phyloP scores from a whole-genome alignment of 2,888 invertebrate species.

The Cephus sareptanus region DNA sequence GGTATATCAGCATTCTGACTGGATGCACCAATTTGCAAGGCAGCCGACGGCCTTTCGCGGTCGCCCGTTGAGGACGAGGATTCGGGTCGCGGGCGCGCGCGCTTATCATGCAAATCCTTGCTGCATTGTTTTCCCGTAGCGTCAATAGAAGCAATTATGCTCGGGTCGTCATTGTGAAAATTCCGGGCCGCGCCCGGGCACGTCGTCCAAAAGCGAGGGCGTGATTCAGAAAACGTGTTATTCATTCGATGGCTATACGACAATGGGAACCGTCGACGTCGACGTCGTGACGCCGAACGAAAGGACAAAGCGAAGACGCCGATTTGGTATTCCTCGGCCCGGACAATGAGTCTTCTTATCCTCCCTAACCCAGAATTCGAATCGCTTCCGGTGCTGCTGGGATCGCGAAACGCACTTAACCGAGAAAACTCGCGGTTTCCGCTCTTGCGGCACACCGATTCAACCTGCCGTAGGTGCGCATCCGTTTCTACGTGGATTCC shows the following conservation, averaged over 20 bases:
- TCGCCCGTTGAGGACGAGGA: slow-evolving; percentile 28
- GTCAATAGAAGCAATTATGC: slow-evolving; percentile 23
- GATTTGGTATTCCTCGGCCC: neutral
- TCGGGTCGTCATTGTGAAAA: slow-evolving; percentile 17
- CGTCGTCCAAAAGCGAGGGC: slow-evolving; percentile 4
- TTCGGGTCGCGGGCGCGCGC: slow-evolving; percentile 28
- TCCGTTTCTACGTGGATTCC: neutral
- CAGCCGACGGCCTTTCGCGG: slow-evolving; percentile 31
- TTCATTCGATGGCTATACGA: slow-evolving; percentile 35
- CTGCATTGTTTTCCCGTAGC: slow-evolving; percentile 39
- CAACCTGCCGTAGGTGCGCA: neutral
- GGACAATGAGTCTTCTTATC: slow-evolving; percentile 8
- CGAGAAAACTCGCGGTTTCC: slow-evolving; percentile 15
- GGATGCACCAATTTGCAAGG: slow-evolving; percentile 48
- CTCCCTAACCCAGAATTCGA: slow-evolving; percentile 32
- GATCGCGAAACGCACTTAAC: slow-evolving; percentile 54
- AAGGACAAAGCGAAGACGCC: neutral
- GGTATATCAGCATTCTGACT: neutral
- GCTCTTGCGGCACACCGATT: neutral
- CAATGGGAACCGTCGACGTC: neutral
- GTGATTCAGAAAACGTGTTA: slow-evolving; percentile 37
- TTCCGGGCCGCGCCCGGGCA: slow-evolving; percentile 19
- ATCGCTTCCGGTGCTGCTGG: slow-evolving; percentile 41
- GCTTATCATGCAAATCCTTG: slow-evolving; percentile 50
- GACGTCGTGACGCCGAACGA: neutral